Conservation (phyloP, 2,113 vertebrate genomes). For the Machaerirhynchus nigripectus region DNA sequence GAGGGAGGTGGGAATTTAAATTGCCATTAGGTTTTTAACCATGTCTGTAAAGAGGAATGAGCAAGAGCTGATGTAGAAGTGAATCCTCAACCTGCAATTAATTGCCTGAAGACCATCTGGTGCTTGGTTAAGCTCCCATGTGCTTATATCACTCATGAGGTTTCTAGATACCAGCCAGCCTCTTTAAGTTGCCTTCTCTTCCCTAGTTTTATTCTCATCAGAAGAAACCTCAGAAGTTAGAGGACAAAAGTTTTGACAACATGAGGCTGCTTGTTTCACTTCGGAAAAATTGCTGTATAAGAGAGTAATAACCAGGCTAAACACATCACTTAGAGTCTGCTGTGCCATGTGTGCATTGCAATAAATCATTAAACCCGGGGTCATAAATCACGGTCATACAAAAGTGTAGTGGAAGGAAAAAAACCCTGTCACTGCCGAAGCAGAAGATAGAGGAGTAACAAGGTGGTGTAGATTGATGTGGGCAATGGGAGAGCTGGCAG, state of each 20-base stretch:
- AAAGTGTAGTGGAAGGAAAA: neutral
- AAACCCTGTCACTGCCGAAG: neutral
- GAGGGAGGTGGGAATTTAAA: neutral
- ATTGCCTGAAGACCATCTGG: conserved; percentile 16
- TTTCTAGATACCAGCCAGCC: neutral
- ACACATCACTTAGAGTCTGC: neutral
- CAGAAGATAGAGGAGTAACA: neutral
- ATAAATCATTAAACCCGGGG: neutral
- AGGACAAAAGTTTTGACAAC: neutral
- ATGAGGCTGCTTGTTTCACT: neutral
- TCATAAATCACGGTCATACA: neutral
- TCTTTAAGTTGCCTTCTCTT: neutral
- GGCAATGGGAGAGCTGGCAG: neutral
- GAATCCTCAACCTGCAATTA: neutral
- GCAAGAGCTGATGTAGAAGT: neutral
- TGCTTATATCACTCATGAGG: neutral
- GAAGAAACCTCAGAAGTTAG: neutral
- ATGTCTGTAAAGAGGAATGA: neutral
- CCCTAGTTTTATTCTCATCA: neutral
- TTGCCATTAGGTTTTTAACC: neutral
- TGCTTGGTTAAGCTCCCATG: conserved; percentile 22
- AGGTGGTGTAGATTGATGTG: neutral
- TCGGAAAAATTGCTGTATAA: neutral
- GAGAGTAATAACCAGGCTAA: neutral
- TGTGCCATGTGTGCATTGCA: neutral